These are phyloP conservation scores for Boloria selene DNA, from an alignment of 2,888 invertebrate species.

Conservation along the genomic window DNA sequence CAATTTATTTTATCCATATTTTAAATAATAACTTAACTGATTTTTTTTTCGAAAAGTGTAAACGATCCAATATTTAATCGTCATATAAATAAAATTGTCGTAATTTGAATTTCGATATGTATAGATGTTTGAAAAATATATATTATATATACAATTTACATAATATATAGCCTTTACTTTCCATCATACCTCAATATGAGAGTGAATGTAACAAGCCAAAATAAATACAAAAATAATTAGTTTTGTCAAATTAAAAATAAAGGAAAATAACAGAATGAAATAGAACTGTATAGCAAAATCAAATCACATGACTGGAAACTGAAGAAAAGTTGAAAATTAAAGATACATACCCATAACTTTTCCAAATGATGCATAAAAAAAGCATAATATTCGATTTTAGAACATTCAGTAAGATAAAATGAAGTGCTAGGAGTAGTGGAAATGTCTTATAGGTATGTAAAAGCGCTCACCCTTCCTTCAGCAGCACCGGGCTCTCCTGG, in stretches of 20 bases:
- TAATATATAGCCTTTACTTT: too few relatives aligned
- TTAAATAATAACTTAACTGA: too few relatives aligned
- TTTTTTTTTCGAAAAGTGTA: too few relatives aligned
- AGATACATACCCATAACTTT: constrained; percentile 72
- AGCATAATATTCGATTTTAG: constrained; percentile 39
- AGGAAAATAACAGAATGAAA: constrained; percentile 12
- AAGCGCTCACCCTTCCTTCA: constrained; percentile 93
- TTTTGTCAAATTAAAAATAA: not conserved
- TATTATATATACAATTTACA: too few relatives aligned
- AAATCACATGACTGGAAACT: constrained; percentile 16
- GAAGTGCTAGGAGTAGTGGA: constrained; percentile 23
- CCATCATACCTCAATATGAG: not conserved
- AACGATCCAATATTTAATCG: too few relatives aligned
- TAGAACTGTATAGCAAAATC: constrained; percentile 15
- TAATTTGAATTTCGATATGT: too few relatives aligned
- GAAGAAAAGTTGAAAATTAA: constrained; percentile 37
- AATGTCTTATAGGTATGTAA: not conserved
- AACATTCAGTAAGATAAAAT: constrained; percentile 33
- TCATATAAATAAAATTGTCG: too few relatives aligned
- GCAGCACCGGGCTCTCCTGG: constrained; percentile 88
- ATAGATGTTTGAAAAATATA: too few relatives aligned
- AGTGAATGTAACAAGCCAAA: constrained; percentile 12
- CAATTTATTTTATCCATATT: too few relatives aligned
- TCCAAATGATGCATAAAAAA: constrained; percentile 60
- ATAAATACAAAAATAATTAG: not conserved